These are phyloP conservation scores for Sycobia sp. DNA, from an alignment of 1,140 invertebrate species.

Conservation along the genomic window DNA sequence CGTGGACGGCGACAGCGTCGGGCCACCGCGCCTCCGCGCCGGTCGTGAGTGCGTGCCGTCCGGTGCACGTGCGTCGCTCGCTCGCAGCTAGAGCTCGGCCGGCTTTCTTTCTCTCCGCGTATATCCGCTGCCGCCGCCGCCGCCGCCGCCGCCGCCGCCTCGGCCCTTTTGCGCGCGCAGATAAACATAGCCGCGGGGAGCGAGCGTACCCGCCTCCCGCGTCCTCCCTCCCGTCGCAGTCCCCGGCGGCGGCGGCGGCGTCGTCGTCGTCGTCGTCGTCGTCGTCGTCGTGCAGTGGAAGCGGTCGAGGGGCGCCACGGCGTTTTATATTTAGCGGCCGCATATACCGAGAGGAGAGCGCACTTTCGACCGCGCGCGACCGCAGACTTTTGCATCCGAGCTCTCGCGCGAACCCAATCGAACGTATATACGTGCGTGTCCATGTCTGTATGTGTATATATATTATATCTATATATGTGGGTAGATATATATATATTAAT, in stretches of 20 bases:
- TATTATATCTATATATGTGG: too few species aligned
- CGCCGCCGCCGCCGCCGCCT: too few species aligned
- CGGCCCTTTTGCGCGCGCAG: not conserved
- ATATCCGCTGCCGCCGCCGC: too few species aligned
- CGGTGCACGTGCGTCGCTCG: too few species aligned
- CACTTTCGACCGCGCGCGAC: conserved; percentile 19
- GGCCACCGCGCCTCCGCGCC: too few species aligned
- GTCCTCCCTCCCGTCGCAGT: not conserved
- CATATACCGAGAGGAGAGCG: conserved; percentile 7
- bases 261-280: not conserved
- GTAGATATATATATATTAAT: too few species aligned
- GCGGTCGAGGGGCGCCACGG: too few species aligned
- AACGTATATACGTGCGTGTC: too few species aligned
- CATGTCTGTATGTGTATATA: too few species aligned
- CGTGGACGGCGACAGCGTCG: too few species aligned
- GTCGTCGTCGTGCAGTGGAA: conserved; percentile 15
- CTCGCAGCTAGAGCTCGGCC: not conserved
- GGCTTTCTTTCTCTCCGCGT: not conserved
- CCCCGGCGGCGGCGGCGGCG: too few species aligned
- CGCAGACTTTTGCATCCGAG: not conserved
- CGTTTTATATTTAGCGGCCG: conserved; percentile 23
- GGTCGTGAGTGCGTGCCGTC: too few species aligned
- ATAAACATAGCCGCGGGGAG: conserved; percentile 28
- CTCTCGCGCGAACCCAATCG: not conserved
- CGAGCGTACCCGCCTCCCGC: not conserved